Conservation (phyloP, 1,140 invertebrate genomes). For the Pararge aegeria region DNA sequence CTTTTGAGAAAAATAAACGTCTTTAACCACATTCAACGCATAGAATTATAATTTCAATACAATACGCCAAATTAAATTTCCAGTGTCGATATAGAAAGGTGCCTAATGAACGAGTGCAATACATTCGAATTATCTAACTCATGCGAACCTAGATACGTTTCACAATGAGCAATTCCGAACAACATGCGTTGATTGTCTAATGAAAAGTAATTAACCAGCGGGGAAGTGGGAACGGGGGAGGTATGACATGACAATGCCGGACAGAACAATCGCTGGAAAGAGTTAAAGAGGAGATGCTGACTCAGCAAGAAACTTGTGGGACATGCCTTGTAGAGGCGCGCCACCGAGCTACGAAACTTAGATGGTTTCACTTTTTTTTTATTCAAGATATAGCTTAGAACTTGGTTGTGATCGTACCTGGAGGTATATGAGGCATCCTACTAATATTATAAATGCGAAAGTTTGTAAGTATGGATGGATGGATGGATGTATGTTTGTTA, state of each 20-base stretch:
- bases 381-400: too few relatives aligned
- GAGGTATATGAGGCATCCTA: too few relatives aligned
- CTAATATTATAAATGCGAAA: too few relatives aligned
- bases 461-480: too few relatives aligned
- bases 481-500: too few relatives aligned
- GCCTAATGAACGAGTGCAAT: not conserved
- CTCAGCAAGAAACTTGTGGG: constrained; percentile 61
- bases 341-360: constrained; percentile 23
- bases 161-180: constrained; percentile 26
- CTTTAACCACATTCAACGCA: not conserved
- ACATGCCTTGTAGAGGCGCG: constrained; percentile 48
- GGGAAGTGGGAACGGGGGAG: constrained; percentile 37
- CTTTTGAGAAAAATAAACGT: too few relatives aligned
- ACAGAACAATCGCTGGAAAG: constrained; percentile 70
- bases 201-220: constrained; percentile 76
- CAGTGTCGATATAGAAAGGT: not conserved
- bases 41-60: not conserved
- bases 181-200: constrained; percentile 63
- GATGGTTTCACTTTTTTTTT: too few relatives aligned
- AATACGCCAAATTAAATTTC: not conserved
- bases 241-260: constrained; percentile 71
- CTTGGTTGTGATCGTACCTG: too few relatives aligned
- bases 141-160: constrained; percentile 19
- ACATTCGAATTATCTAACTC: not conserved
- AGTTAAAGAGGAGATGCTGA: constrained; percentile 72